Conservation (phyloP, 2,113 vertebrate genomes). For the Phylloscopus whistleri region DNA sequence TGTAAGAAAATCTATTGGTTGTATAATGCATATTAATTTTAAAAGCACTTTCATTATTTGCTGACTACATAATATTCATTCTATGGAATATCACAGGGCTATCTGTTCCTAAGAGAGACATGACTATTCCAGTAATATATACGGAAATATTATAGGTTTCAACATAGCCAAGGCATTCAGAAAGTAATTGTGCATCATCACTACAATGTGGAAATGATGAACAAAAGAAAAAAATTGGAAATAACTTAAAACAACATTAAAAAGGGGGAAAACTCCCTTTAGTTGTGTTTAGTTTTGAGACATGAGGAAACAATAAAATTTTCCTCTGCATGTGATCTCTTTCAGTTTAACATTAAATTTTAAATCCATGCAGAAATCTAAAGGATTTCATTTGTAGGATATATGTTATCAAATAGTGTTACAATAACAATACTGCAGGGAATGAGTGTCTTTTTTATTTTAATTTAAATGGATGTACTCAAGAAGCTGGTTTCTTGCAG, state of each 20-base stretch:
- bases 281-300: not conserved
- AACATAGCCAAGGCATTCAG: not conserved
- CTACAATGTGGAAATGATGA: not conserved
- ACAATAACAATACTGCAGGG: not conserved
- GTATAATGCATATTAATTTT: not conserved
- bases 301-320: not conserved
- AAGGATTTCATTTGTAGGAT: not conserved
- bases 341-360: not conserved
- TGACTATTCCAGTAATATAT: not conserved
- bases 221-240: not conserved
- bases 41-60: not conserved
- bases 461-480: not conserved
- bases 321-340: not conserved
- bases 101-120: not conserved
- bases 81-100: not conserved
- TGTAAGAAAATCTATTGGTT: not conserved
- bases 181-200: not conserved
- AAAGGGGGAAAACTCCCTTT: rapidly evolving
- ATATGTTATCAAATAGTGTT: not conserved
- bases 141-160: not conserved
- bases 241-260: not conserved
- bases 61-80: not conserved
- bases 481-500: not conserved
- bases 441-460: not conserved
- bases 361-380: not conserved